phyloP scores from a whole-genome alignment of 2,888 invertebrate genomes.

The Brenthis hecate region DNA sequence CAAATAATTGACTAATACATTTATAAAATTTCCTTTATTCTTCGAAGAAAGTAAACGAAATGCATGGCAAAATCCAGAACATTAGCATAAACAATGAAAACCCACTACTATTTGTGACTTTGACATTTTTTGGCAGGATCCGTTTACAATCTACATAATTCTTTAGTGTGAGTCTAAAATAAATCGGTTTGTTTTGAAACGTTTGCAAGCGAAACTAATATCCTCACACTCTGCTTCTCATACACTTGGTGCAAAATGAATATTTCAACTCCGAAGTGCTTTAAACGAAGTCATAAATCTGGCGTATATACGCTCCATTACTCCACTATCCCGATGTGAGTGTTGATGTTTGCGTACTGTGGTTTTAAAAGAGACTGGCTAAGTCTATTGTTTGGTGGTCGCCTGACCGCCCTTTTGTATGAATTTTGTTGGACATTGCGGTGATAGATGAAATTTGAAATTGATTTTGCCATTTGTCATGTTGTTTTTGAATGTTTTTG shows the following conservation, averaged over 20 bases:
- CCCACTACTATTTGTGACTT: no score
- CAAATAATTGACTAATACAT: no score
- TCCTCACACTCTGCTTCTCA: conserved; percentile 41
- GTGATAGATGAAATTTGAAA: conserved; percentile 15
- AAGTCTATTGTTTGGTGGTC: conserved; percentile 37
- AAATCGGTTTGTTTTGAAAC: no score
- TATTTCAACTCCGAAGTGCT: conserved; percentile 49
- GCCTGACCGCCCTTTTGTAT: conserved; percentile 21
- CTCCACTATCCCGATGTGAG: conserved; percentile 42
- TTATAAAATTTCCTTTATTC: no score
- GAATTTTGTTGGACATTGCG: conserved; percentile 3
- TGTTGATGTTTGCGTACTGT: conserved; percentile 41
- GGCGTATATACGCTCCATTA: conserved; percentile 51
- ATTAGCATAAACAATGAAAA: no score
- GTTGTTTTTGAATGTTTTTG: background rate
- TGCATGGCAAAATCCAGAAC: no score
- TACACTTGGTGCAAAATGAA: conserved; percentile 48
- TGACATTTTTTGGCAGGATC: no score
- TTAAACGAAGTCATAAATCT: conserved; percentile 52
- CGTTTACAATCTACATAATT: no score
- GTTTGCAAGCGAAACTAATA: conserved; percentile 46
- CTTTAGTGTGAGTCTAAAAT: no score
- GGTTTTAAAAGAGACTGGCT: conserved; percentile 41
- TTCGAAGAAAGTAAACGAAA: no score
- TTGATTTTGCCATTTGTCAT: conserved; percentile 2